A percentile compares a stretch with the other conserved stretches of the same genome.
Conservation (phyloP, 2,797 vertebrate species). For the Pseudomugil gertrudae region DNA sequence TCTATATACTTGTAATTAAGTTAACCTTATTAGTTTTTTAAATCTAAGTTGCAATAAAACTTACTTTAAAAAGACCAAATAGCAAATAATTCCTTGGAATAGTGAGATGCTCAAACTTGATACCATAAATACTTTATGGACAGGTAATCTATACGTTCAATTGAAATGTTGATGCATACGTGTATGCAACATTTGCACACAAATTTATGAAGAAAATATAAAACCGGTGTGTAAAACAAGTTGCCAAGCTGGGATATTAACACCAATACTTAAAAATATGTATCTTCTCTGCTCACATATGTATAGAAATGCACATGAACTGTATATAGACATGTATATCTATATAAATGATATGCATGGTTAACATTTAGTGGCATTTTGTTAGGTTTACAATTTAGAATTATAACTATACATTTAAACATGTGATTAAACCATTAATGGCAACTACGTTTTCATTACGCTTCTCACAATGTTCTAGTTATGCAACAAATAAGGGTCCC, state of each 20-base stretch:
- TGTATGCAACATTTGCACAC: conserved; percentile 48
- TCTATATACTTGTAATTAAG: conserved; percentile 6
- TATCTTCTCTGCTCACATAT: too few relatives aligned
- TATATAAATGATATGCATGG: conserved; percentile 2
- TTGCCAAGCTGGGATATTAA: conserved; percentile 64
- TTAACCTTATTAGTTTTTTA: conserved; percentile 12
- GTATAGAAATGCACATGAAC: too few relatives aligned
- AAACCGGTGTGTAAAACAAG: conserved; percentile 39
- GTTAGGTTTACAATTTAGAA: neutral
- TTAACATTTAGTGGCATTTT: neutral
- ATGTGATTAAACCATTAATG: neutral
- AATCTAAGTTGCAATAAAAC: neutral
- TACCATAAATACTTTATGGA: conserved; percentile 27
- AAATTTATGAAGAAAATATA: conserved; percentile 45
- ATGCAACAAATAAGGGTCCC: neutral
- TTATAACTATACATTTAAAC: neutral
- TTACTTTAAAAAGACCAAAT: neutral
- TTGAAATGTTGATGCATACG: conserved; percentile 26
- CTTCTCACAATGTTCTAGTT: neutral
- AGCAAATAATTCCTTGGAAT: conserved; percentile 24
- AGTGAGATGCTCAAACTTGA: conserved; percentile 20
- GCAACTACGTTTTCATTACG: neutral
- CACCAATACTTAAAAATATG: too few relatives aligned
- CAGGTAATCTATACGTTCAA: conserved; percentile 21
- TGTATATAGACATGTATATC: too few relatives aligned